These are phyloP conservation scores for Acanthosepion esculentum DNA, from an alignment of 2,888 invertebrate genomes.

Conservation along the genomic window DNA sequence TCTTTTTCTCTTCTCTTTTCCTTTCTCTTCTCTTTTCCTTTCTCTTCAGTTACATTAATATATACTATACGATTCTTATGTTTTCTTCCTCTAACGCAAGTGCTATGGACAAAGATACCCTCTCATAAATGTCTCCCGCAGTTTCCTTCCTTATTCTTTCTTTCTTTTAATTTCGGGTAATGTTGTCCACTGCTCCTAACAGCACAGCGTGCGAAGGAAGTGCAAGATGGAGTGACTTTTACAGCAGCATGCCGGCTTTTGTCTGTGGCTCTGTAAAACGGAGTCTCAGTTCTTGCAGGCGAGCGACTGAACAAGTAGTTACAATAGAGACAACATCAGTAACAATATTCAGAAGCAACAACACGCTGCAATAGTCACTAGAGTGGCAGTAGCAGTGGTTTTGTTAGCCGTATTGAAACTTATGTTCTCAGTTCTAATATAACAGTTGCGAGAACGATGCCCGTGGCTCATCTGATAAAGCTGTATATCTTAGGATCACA, in stretches of 20 bases:
- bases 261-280: not conserved
- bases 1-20: no score
- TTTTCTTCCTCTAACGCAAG: no score
- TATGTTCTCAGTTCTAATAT: not conserved
- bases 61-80: no score
- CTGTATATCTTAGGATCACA: not conserved
- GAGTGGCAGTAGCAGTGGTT: not conserved
- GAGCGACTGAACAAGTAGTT: not conserved
- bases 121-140: not conserved
- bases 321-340: not conserved
- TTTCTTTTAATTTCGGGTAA: not conserved
- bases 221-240: not conserved
- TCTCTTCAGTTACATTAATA: no score
- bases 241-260: constrained; percentile 1
- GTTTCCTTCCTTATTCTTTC: not conserved
- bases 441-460: not conserved
- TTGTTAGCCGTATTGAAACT: not conserved
- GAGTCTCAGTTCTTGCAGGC: not conserved
- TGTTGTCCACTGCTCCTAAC: not conserved
- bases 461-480: not conserved
- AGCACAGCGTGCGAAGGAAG: not conserved
- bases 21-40: no score
- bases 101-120: not conserved
- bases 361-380: not conserved
- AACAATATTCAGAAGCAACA: not conserved